Evolutionary conservation across 2,888 invertebrate species (phyloP), one percentile per base, ranked within the genome.

Genomic region (Andrena flavipes): DNA sequence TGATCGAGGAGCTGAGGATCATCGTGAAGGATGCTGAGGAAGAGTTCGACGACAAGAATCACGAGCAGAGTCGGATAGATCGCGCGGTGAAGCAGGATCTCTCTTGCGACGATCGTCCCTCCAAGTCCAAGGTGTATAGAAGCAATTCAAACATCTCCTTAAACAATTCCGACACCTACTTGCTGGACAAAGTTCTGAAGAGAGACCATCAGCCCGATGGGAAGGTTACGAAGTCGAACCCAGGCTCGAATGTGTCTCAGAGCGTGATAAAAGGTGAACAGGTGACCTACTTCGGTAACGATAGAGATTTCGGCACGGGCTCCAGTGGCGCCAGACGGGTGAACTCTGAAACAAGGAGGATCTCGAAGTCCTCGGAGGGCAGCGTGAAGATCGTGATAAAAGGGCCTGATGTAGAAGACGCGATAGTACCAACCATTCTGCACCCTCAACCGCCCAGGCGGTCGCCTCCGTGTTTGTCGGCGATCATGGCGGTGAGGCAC

Each of bases 21-120:
- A 97, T 98, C 82, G 97, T 97, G 0, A 97, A 97, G 91, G 97
- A 97, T 89, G 97, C 97, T 0, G 97, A 98, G 94, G 96, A 97
- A 85, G 88, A 92, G 75, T 89, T 89, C 82, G 91, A 90, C 74
- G 92, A 95, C 76, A 94, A 94, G 84, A 95, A 95, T 35, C 87
- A 87, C 29, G 85, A 90, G 29, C 79, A 88, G 49, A 80, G 80
- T 4, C 79, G 54, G 1, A 35, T 63, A 10, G 80, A 71, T 48
- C 62, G 35, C 2, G 51, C 49, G 0, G 3, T 20, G 8, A 48
- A 71, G 23, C 80, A 83, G 16, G 65, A 76, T 1, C 26, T 51
- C 0, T 4, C 60, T 0, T 68, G 35, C 7, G 76, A 84, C 29
- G 64, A 76, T 7, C 74, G 67, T 5, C 30, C 71, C 1, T 59